phyloP scores from a whole-genome alignment of 2,888 invertebrate genomes.

The Siphlonurus alternatus region DNA sequence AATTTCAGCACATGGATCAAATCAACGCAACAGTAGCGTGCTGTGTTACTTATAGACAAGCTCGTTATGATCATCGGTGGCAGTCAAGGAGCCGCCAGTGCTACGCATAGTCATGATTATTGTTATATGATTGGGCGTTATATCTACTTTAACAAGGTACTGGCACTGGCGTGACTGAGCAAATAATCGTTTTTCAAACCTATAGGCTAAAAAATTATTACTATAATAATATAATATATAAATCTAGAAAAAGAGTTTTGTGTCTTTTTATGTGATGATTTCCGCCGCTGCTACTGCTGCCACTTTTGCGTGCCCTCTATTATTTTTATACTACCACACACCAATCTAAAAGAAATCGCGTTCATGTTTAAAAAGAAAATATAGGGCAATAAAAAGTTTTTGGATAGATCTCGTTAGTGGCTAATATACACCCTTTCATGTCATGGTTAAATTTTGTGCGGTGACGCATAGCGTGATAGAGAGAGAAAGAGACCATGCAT shows the following conservation, averaged over 20 bases:
- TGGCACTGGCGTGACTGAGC: background rate
- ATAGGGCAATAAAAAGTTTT: too few species aligned
- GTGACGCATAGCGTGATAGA: too few species aligned
- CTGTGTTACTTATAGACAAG: too few species aligned
- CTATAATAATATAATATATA: too few species aligned
- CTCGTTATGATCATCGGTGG: too few species aligned
- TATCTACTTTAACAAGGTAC: background rate
- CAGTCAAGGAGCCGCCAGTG: too few species aligned
- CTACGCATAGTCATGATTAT: background rate
- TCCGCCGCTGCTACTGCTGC: background rate
- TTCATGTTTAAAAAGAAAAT: background rate
- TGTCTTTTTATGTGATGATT: background rate
- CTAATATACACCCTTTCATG: background rate
- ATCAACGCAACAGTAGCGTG: too few species aligned
- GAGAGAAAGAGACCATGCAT: too few species aligned
- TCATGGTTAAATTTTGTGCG: too few species aligned
- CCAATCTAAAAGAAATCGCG: background rate
- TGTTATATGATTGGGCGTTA: background rate
- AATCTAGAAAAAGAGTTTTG: too few species aligned
- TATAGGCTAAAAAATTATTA: too few species aligned
- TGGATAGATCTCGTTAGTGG: background rate
- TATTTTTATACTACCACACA: background rate
- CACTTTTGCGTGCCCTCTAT: background rate
- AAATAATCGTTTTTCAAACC: background rate
- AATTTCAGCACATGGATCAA: too few species aligned